Percentiles rank a stretch among this genome's conserved stretches.
These are phyloP conservation scores for Esox lucius DNA, from an alignment of 2,797 vertebrate genomes.

Conservation along the genomic window DNA sequence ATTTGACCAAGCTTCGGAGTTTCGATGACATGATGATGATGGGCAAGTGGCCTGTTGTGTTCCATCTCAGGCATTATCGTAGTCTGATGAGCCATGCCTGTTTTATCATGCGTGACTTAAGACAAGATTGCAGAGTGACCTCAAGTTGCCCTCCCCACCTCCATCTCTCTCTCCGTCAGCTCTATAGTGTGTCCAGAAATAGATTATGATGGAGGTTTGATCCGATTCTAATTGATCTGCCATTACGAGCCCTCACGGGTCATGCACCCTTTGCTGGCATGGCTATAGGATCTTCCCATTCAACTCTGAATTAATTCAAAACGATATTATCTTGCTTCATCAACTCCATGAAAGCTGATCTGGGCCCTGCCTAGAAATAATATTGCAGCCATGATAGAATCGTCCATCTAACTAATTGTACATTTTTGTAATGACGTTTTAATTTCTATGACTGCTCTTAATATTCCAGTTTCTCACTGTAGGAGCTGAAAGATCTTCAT, in stretches of 20 bases:
- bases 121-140: conserved; percentile 44
- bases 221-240: conserved; percentile 13
- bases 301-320: neutral
- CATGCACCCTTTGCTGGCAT: conserved; percentile 2
- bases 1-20: neutral
- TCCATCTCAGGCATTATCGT: conserved; percentile 13
- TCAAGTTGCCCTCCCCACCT: conserved; percentile 16
- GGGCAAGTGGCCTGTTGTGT: neutral
- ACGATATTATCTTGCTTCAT: conserved; percentile 26
- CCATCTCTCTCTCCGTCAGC: neutral
- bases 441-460: neutral
- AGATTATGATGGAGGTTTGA: conserved; percentile 25
- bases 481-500: neutral
- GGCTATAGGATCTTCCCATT: neutral
- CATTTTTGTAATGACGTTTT: neutral
- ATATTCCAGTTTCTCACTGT: neutral
- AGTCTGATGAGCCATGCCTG: conserved; percentile 20
- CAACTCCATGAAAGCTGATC: conserved; percentile 13
- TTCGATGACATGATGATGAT: too few relatives aligned
- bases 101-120: conserved; percentile 22
- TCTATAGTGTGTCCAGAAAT: conserved; percentile 23
- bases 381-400: neutral
- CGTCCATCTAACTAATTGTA: conserved; percentile 9
- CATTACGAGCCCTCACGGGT: conserved; percentile 12
- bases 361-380: conserved; percentile 3